Percentiles rank a stretch among this genome's conserved stretches.
Evolutionary conservation across 1,140 invertebrate genomes (phyloP).

Genomic region (Apis laboriosa): DNA sequence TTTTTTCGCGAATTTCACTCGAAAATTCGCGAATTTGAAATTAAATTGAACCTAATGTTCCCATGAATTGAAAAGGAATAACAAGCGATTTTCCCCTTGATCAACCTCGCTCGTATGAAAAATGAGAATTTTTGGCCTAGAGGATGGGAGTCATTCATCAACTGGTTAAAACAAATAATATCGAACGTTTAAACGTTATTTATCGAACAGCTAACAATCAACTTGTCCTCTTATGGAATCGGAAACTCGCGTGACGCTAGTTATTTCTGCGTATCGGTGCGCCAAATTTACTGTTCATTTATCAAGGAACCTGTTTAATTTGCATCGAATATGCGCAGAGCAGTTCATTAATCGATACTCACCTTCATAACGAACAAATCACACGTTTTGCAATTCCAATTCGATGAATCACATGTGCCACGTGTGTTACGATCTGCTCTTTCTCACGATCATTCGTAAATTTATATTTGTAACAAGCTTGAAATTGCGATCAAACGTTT

Average conservation of each 20-base stretch:
- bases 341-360: constrained; percentile 40
- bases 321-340: constrained; percentile 10
- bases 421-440: no score
- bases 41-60: not conserved
- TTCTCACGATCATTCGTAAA: not conserved
- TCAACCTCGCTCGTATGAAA: not conserved
- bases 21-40: not conserved
- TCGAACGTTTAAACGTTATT: constrained; percentile 5
- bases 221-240: not conserved
- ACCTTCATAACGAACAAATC: not conserved
- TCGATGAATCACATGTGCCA: not conserved
- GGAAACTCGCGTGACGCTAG: not conserved
- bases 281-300: constrained; percentile 21
- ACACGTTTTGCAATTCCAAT: not conserved
- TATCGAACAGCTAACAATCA: constrained; percentile 3
- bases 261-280: constrained; percentile 1
- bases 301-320: constrained; percentile 28
- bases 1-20: not conserved
- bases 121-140: no score
- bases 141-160: not conserved
- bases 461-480: no score
- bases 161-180: not conserved
- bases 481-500: no score
- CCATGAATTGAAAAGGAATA: not conserved
- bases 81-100: not conserved